Base-by-base conservation (phyloP, 2,888 invertebrate species). In the Andrena camellia region DNA sequence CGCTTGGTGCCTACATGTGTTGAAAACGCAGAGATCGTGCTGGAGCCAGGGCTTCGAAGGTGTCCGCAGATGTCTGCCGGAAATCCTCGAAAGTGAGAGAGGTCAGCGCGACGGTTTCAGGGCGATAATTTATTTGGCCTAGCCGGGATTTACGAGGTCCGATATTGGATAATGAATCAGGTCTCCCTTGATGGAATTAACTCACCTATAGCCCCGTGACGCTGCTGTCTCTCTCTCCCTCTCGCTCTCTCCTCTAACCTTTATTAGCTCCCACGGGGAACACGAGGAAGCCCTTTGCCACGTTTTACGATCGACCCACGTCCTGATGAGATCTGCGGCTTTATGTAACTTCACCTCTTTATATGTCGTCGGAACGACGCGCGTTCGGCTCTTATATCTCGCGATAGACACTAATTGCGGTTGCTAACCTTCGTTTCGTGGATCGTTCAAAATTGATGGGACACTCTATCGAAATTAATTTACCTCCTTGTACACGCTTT, bases 91-190 rank as follows among this genome's bases (percentile, higher is more conserved):
- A 81, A 81, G 78, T 26, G 72, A 81, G 85, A 42, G 84, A 78
- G 80, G 85, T 84, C 81, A 86, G 74, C 78, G 81, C 78, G 80
- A 85, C 81, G 81, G 77, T 83, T 85, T 81, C 84, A 75, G 81
- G 78, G 82, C 87, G 88, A 92, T 93, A 92, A 91, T 91, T 93
- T 92, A 93, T 93, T 92, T 93, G 91, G 85, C 88, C 89, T 86
- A 80, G 85, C 85, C 78, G 77, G 90, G 90, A 93, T 94, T 94
- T 93, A 94, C 92, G 92, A 89, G 85, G 89, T 59, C 89, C 92
- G 90, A 94, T 94, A 94, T 94, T 94, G 93, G 93, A 93, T 92
- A 94, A 94, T 94, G 93, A 94, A 94, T 94, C 94, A 94, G 93
- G 92, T 88, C 89, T 89, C 90, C 92, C 91, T 91, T 93, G 93